phyloP scores from a whole-genome alignment of 2,113 vertebrate species.

The Athene noctua region DNA sequence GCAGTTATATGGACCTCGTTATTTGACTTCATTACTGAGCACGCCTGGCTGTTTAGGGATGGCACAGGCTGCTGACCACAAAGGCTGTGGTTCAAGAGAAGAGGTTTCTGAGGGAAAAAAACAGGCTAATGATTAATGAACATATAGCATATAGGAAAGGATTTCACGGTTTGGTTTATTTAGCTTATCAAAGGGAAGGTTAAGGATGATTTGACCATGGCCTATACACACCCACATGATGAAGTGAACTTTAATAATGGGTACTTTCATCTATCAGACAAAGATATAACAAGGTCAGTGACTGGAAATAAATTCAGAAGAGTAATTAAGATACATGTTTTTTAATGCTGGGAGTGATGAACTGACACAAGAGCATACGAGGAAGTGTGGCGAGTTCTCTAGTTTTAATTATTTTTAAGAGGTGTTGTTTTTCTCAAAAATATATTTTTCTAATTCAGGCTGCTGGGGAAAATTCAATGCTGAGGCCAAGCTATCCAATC shows the following conservation, averaged over 20 bases:
- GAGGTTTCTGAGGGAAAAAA: not conserved
- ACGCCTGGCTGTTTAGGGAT: not conserved
- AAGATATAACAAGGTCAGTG: slow-evolving; percentile 54
- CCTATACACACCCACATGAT: slow-evolving; percentile 12
- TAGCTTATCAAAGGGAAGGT: slow-evolving; percentile 52
- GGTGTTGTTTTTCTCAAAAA: not conserved
- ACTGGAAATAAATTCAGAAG: slow-evolving; percentile 44
- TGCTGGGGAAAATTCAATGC: not conserved
- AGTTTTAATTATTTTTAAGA: not conserved
- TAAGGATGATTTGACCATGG: slow-evolving; percentile 54
- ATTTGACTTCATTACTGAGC: not conserved
- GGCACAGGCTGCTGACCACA: not conserved
- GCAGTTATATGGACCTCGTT: rapidly evolving
- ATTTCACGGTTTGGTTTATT: slow-evolving; percentile 23
- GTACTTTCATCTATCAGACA: slow-evolving; percentile 35
- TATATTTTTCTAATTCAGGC: not conserved
- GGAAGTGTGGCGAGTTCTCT: not conserved
- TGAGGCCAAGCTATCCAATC: not conserved
- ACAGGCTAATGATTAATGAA: slow-evolving; percentile 8
- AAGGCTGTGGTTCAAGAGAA: not conserved
- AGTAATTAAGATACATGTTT: slow-evolving; percentile 34
- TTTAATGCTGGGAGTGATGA: slow-evolving; percentile 35
- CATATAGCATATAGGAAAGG: not conserved
- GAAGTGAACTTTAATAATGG: slow-evolving; percentile 55
- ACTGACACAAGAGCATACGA: not conserved